Evolutionary conservation across 2,888 invertebrate species (phyloP), one percentile per base, ranked within the genome.

Genomic region (Autographa pulchrina): DNA sequence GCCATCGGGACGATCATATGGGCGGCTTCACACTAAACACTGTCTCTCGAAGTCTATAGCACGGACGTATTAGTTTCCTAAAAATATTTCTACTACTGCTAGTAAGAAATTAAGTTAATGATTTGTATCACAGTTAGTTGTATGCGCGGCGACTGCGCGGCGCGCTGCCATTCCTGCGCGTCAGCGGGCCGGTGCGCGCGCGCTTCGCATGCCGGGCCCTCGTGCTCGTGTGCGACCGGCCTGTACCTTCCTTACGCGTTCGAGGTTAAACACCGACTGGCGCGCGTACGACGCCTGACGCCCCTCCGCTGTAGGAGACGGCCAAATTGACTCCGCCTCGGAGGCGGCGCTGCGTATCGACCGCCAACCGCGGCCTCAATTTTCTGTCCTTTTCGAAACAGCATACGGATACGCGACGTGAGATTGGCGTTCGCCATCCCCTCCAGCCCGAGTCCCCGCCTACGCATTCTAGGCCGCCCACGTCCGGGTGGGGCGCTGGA

Each of bases 1-100:
- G 98, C 96, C 96, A 96, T 96, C 88, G 95, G 95, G 94, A 95
- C 94, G 95, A 95, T 95, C 95, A 96, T 95, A 94, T 92, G 95
- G 95, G 92, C 95, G 95, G 95, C 91, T 95, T 94, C 94, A 94
- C 95, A 92, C 92, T 91, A 89, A 92, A 91, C 93, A 95, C 95
- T 95, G 94, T 94, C 94, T 94, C 92, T 94, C 92, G 88, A 95
- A 94, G 95, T 95, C 92, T 92, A 89, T 90, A 85, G 81, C 92
- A 93, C 94, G 94, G 92, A 94, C 92, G 91, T 90, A 87, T 88
- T 82, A 86, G 86, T 92, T 91, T 84, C 90, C 85, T 92, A 91
- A 87, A 87, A 86, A 85, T 88, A 89, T 84, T 78, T 84, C 75
- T 83, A 89, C 90, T 91, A 91, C 83, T 74, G 67, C 81, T 91